phyloP scores from a whole-genome alignment of 2,113 vertebrate genomes.

The Meleagris gallopavo region DNA sequence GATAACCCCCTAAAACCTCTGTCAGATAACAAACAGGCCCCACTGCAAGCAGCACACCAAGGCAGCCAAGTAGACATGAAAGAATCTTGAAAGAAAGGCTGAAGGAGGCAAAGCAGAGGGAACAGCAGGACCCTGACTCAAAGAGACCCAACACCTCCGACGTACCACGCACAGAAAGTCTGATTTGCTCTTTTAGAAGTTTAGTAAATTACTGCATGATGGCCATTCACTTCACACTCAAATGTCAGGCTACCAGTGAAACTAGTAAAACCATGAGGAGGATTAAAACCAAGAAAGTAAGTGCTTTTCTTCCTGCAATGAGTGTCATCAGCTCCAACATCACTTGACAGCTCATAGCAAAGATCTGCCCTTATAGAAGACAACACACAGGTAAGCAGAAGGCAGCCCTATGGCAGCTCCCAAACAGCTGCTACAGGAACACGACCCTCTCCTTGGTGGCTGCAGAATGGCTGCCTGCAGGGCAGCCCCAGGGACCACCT shows the following conservation, averaged over 20 bases:
- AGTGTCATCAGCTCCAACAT: background rate
- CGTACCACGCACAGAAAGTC: no score
- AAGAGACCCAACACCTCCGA: background rate
- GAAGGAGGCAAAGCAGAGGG: background rate
- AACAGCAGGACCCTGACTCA: background rate
- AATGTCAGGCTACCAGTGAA: background rate
- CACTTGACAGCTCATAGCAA: background rate
- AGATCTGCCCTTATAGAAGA: background rate
- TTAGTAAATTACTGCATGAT: background rate
- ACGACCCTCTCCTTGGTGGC: background rate
- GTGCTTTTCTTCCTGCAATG: background rate
- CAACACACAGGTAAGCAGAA: rapidly evolving
- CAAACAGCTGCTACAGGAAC: background rate
- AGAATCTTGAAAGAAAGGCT: background rate
- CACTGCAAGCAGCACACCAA: background rate
- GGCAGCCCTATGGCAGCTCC: background rate
- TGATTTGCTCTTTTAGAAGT: background rate
- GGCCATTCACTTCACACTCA: background rate
- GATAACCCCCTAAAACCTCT: background rate
- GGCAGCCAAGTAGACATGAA: background rate
- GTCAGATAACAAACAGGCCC: background rate
- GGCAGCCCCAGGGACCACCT: background rate
- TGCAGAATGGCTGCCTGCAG: background rate
- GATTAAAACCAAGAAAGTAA: background rate
- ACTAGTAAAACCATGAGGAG: background rate